A percentile compares a stretch with the other conserved stretches of the same genome.
phyloP scores from a whole-genome alignment of 1,140 invertebrate genomes.

The Tribolium castaneum region DNA sequence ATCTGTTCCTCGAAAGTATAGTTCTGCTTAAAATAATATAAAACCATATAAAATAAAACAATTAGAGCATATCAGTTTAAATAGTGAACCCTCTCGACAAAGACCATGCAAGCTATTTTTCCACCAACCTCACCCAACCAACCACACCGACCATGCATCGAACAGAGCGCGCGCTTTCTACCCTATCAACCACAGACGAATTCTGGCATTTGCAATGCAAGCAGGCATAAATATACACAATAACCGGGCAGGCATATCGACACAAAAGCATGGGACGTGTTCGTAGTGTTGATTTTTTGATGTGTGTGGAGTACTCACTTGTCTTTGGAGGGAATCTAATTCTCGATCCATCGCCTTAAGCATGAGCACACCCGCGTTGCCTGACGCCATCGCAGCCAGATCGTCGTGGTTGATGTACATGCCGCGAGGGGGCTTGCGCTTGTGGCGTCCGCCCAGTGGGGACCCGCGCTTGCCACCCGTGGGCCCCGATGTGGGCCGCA shows the following conservation, averaged over 20 bases:
- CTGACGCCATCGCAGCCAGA: constrained; percentile 85
- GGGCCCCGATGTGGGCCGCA: constrained; percentile 78
- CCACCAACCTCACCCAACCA: constrained; percentile 23
- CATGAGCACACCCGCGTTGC: constrained; percentile 74
- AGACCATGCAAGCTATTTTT: constrained; percentile 25
- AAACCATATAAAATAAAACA: not conserved
- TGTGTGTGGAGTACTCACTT: constrained; percentile 75
- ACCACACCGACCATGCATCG: constrained; percentile 11
- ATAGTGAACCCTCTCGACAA: constrained; percentile 34
- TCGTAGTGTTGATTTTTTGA: not conserved
- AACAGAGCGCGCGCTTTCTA: not conserved
- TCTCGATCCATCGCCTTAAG: constrained; percentile 93
- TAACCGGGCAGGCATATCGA: not conserved
- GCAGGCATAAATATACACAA: constrained; percentile 10
- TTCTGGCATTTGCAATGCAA: constrained; percentile 32
- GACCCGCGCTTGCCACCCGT: constrained; percentile 64
- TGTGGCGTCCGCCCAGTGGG: constrained; percentile 80
- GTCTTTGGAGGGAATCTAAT: constrained; percentile 92
- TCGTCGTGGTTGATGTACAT: constrained; percentile 98
- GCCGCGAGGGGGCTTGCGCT: constrained; percentile 92
- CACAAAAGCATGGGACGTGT: constrained; percentile 32
- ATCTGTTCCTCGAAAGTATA: not conserved
- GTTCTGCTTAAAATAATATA: not conserved
- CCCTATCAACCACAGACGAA: constrained; percentile 25
- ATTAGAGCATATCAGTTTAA: not conserved